Evolutionary conservation across 2,113 vertebrate genomes (phyloP).

Genomic region (Glareola pratincola): DNA sequence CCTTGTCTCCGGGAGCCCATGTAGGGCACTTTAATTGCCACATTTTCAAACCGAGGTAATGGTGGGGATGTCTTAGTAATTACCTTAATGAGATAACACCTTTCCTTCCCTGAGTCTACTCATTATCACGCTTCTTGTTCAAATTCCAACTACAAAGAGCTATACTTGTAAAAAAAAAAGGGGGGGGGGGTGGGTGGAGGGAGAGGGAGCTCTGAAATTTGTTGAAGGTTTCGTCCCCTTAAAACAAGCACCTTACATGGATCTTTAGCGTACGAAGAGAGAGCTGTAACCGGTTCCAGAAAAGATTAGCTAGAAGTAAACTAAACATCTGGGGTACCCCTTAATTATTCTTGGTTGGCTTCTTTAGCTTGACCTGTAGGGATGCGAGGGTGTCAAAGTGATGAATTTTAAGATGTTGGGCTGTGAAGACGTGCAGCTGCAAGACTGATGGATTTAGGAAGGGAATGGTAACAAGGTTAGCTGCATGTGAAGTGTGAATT

Average conservation of each 20-base stretch:
- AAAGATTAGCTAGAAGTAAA: constrained; percentile 71
- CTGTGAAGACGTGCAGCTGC: constrained; percentile 86
- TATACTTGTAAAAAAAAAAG: constrained; percentile 60
- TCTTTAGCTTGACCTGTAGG: constrained; percentile 85
- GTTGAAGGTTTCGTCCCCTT: constrained; percentile 56
- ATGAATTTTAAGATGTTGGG: constrained; percentile 90
- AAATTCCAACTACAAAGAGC: constrained; percentile 81
- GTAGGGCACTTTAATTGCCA: constrained; percentile 95
- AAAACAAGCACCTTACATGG: constrained; percentile 55
- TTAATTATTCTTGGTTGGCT: constrained; percentile 85
- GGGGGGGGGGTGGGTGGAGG: accelerated
- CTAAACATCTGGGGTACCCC: constrained; percentile 83
- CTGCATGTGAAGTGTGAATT: constrained; percentile 92
- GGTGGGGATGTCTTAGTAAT: constrained; percentile 94
- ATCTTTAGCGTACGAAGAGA: constrained; percentile 50
- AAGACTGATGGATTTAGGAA: constrained; percentile 83
- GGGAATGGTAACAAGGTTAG: constrained; percentile 88
- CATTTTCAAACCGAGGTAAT: constrained; percentile 94
- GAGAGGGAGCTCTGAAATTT: constrained; percentile 59
- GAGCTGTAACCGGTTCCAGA: constrained; percentile 42
- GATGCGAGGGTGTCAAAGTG: constrained; percentile 86
- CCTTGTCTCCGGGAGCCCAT: constrained; percentile 83
- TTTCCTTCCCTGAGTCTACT: constrained; percentile 92
- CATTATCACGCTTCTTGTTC: constrained; percentile 93
- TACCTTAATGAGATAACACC: constrained; percentile 99